phyloP scores from a whole-genome alignment of 1,140 invertebrate species.

The Heliothis subflexa region DNA sequence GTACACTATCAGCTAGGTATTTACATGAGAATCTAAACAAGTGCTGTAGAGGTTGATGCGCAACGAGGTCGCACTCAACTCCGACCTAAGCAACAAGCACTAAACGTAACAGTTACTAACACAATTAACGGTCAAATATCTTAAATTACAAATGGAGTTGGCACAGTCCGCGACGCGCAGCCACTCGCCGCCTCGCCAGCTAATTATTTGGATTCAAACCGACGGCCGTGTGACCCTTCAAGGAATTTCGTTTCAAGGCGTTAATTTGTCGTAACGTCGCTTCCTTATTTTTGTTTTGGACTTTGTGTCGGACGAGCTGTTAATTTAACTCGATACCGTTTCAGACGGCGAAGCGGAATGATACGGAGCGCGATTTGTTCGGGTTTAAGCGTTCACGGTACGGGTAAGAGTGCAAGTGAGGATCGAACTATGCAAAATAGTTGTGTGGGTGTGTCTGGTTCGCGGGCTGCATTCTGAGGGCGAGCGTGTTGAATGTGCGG shows the following conservation, averaged over 20 bases:
- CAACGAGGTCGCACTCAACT: slow-evolving; percentile 60
- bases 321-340: slow-evolving; percentile 32
- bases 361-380: slow-evolving; percentile 10
- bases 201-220: slow-evolving; percentile 76
- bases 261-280: slow-evolving; percentile 59
- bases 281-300: slow-evolving; percentile 44
- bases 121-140: slow-evolving; percentile 79
- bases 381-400: slow-evolving; percentile 22
- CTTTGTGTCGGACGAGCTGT: slow-evolving; percentile 30
- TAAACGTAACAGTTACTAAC: slow-evolving; percentile 78
- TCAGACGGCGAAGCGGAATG: background rate
- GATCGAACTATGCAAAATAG: slow-evolving; percentile 77
- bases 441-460: slow-evolving; percentile 73
- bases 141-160: slow-evolving; percentile 80
- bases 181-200: slow-evolving; percentile 73
- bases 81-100: slow-evolving; percentile 77
- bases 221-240: slow-evolving; percentile 67
- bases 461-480: slow-evolving; percentile 80
- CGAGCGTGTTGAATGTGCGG: slow-evolving; percentile 78
- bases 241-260: slow-evolving; percentile 62
- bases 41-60: slow-evolving; percentile 56
- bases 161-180: slow-evolving; percentile 70
- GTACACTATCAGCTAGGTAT: slow-evolving; percentile 68
- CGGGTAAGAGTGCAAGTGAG: slow-evolving; percentile 59
- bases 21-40: slow-evolving; percentile 70